Base-by-base conservation (phyloP, 1,140 invertebrate genomes). In the Platyura marginata region DNA sequence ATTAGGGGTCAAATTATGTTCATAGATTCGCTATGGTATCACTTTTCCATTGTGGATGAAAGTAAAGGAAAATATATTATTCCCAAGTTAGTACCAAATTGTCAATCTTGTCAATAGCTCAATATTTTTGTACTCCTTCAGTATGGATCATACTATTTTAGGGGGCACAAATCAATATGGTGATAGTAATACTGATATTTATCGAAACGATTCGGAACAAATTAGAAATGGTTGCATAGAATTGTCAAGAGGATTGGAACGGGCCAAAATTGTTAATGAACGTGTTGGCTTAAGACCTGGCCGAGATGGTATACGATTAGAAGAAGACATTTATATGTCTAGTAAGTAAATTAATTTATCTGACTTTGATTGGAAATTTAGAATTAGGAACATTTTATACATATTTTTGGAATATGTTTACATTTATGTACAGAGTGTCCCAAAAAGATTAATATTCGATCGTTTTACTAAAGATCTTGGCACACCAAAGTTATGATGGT, bases 281-380 rank as follows among this genome's bases (percentile, higher is more conserved):
- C 80, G 77, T 74, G 79, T 75, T 1, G 85, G 85, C 1, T 54
- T 89, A 9, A 61, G 86, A 42, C 85, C 86, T 0, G 77, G 72
- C 21, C 64, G 85, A 36, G 43, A 53, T 0, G 44, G 54, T 44
- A 62, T 87, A 19, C 66, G 83, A 33, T 52, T 89, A 1, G 82
- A 88, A 52, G 47, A 59, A 3, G 77, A 75, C 50, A 44, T 29
- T 29, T 13, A 13, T 29, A 13, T 29, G 25, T 6, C 25, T 29
- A 13, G 25, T n/a, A n/a, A n/a, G n/a, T n/a, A n/a, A n/a, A n/a
- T n/a, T n/a, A n/a, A n/a, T n/a, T n/a, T n/a, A n/a, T n/a, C n/a
- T n/a, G n/a, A n/a, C n/a, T n/a, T n/a, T n/a, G n/a, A n/a, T n/a
- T n/a, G n/a, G n/a, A n/a, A n/a, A n/a, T n/a, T n/a, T n/a, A n/a